These are phyloP conservation scores for Bombyx huttoni DNA, from an alignment of 2,888 invertebrate species.

Conservation along the genomic window DNA sequence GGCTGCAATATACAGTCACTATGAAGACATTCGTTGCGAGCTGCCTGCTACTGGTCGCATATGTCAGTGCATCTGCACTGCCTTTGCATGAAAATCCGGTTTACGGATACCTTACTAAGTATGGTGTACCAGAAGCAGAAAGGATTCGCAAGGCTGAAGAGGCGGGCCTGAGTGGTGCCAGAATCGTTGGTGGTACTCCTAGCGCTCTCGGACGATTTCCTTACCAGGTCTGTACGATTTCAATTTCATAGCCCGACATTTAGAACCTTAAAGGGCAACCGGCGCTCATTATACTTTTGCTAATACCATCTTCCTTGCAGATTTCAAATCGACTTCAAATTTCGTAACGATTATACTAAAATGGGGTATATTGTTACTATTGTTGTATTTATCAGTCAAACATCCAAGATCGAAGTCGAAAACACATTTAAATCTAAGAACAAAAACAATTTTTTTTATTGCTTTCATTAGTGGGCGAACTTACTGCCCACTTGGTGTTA, in stretches of 20 bases:
- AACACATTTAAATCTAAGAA: too few relatives aligned
- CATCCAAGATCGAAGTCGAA: too few relatives aligned
- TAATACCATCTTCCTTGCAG: too few relatives aligned
- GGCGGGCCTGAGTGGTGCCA: constrained; percentile 13
- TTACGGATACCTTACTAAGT: constrained; percentile 25
- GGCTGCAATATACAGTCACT: not conserved
- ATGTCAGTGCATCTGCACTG: constrained; percentile 10
- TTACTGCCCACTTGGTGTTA: too few relatives aligned
- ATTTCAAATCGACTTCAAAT: too few relatives aligned
- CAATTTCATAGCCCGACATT: not conserved
- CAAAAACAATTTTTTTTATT: too few relatives aligned
- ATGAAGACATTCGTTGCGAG: constrained; percentile 12
- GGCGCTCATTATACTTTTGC: too few relatives aligned
- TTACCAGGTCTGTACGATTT: constrained; percentile 25
- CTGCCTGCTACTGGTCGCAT: constrained; percentile 9
- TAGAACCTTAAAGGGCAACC: too few relatives aligned
- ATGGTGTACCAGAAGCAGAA: constrained; percentile 29
- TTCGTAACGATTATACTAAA: too few relatives aligned
- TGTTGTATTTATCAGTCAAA: too few relatives aligned
- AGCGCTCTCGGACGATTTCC: constrained; percentile 26
- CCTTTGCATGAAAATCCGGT: constrained; percentile 14
- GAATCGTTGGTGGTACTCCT: constrained; percentile 32
- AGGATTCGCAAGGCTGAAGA: constrained; percentile 29
- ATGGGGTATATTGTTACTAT: too few relatives aligned
- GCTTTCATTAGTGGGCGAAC: too few relatives aligned